These are phyloP conservation scores for Psilopogon haemacephalus DNA, from an alignment of 2,113 vertebrate genomes.

Conservation along the genomic window DNA sequence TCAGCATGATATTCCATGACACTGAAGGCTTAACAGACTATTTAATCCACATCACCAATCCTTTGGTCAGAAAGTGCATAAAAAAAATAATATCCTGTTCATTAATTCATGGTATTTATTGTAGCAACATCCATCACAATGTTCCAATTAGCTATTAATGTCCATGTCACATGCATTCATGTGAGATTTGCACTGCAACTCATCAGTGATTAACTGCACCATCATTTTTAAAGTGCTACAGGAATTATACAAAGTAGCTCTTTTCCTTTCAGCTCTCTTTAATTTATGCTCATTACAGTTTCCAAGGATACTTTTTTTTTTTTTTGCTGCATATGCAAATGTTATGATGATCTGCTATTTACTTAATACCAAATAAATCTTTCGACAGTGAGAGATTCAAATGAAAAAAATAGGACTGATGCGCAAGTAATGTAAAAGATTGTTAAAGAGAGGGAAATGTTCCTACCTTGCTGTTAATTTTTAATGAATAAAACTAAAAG, in stretches of 20 bases:
- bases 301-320: conserved; percentile 29
- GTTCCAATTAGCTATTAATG: conserved; percentile 33
- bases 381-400: background rate
- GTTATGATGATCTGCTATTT: conserved; percentile 4
- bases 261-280: background rate
- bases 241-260: conserved; percentile 18
- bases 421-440: background rate
- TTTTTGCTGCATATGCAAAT: conserved; percentile 1
- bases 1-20: background rate
- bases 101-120: conserved; percentile 16
- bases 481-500: background rate
- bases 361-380: conserved; percentile 22
- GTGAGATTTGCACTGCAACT: conserved; percentile 8
- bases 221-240: conserved; percentile 29
- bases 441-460: background rate
- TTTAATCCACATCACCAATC: conserved; percentile 23
- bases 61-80: background rate
- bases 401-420: background rate
- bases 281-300: conserved; percentile 22
- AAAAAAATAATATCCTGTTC: background rate
- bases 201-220: conserved; percentile 10
- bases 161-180: background rate
- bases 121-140: background rate
- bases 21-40: conserved; percentile 16
- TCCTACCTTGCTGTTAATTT: background rate